Evolutionary conservation across 2,113 vertebrate species (phyloP), one percentile per base, ranked within the genome.

Genomic region (Colistium nudipinnis): DNA sequence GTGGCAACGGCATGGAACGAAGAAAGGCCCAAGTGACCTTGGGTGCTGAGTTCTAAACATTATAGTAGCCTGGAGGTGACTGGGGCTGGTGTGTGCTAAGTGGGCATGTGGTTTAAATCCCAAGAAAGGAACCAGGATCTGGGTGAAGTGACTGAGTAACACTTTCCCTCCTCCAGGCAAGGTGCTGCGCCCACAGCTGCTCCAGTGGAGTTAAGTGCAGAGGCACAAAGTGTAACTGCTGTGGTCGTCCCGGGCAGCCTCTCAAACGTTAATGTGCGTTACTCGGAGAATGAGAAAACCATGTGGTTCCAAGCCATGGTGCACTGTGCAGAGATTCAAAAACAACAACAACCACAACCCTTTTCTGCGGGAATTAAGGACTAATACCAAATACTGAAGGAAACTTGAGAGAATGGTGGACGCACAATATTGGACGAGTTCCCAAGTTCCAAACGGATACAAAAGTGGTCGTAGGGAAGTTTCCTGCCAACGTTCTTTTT

Each of bases 161-260:
- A 76, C 76, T 86, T 81, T 84, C 73, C 80, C 77, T 81, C 62
- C 77, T 74, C 62, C 14, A 81, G 71, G 73, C 81, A 85, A 80
- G 83, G 84, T 84, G 84, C 70, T 81, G 66, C n/a, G 45, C 51
- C 54, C 56, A 1, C 82, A 78, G 84, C 75, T 78, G 67, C 70
- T 74, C 31, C 38, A 44, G 44, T 52, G 17, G 60, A 74, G 62
- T 62, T 27, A 31, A 76, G 67, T 31, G 63, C 24, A 53, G 63
- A 70, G 68, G 72, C 61, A 76, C 24, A 41, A 70, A 68, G 67
- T 67, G 31, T 49, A 70, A 71, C 61, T 73, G 51, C 74, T 87
- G 79, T 79, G 77, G 85, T 80, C n/a, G 61, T 41, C 27, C 67
- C 62, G 52, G 70, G 80, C 76, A 67, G 63, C 60, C 31, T 60